Evolutionary conservation across 2,888 invertebrate species (phyloP).

Genomic region (Herminia tarsipennalis): DNA sequence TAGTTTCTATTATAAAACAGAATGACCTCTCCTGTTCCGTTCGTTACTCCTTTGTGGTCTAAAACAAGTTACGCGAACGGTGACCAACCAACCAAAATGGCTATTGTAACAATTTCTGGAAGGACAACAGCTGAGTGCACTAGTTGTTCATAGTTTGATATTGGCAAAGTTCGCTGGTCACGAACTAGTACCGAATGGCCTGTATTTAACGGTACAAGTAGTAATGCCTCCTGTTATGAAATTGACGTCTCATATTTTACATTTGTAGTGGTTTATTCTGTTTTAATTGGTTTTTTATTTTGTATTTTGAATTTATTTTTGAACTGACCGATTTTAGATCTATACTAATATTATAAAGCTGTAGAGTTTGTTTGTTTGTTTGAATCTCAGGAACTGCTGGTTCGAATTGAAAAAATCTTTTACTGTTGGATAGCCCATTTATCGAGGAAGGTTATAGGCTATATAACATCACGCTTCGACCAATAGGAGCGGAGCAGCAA

Average conservation of each 20-base stretch:
- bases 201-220: slow-evolving; percentile 43
- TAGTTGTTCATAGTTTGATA: slow-evolving; percentile 58
- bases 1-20: too few relatives aligned
- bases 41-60: background rate
- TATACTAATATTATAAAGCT: too few relatives aligned
- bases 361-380: too few relatives aligned
- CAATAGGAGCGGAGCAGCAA: too few relatives aligned
- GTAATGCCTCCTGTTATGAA: slow-evolving; percentile 22
- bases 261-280: background rate
- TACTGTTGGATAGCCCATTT: too few relatives aligned
- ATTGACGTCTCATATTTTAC: slow-evolving; percentile 18
- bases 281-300: background rate
- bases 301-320: too few relatives aligned
- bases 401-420: too few relatives aligned
- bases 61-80: background rate
- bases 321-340: too few relatives aligned
- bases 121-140: slow-evolving; percentile 61
- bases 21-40: too few relatives aligned
- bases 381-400: too few relatives aligned
- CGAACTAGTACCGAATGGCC: slow-evolving; percentile 47
- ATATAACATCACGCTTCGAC: too few relatives aligned
- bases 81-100: slow-evolving; percentile 22
- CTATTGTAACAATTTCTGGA: slow-evolving; percentile 54
- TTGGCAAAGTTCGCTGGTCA: slow-evolving; percentile 62
- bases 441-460: too few relatives aligned